Base-by-base conservation (phyloP, 2,888 invertebrate genomes). In the Cheilosia vernalis region DNA sequence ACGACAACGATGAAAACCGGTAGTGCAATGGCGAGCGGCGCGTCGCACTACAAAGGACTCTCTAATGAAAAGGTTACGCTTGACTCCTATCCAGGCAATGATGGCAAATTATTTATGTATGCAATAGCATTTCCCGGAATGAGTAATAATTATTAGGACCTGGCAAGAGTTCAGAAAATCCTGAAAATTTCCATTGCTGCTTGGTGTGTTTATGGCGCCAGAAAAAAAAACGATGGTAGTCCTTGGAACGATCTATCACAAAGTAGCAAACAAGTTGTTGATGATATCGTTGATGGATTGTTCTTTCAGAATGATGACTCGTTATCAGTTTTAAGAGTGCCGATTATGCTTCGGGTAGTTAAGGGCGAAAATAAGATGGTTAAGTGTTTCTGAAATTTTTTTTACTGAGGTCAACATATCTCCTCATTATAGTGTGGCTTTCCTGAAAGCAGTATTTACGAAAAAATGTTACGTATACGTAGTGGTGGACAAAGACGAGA, bases 121-220 rank as follows among this genome's bases (percentile, higher is more conserved):
- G 73, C 66, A 51, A 66, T 80, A 66, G 63, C 79, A 53, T 60
- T 72, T 79, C 56, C 64, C 60, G 66, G 73, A 80, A 80, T 66
- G 66, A 73, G 79, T 73, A 80, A 80, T 80, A 64, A 79, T 79
- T 79, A 79, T 79, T 72, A 67, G 60, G 72, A 15, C 49, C 72
- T 72, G 79, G 72, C 72, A 72, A 58, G 58, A 42, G 64, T 79
- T 60, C 79, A 64, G 72, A 15, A 79, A 58, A 42, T 40, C 47
- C 19, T 42, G 15, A 19, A 10, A 61, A 63, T 44, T 53, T 30
- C 42, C 21, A 53, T 37, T 7, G 53, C 61, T 70, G 19, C 55
- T 70, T 13, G 24, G 55, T 15, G 15, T 56, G 47, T 42, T 30
- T 15, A 63, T 51, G 30, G 47, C 33, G 61, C 17, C 63, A 64